Evolutionary conservation across 2,797 vertebrate species (phyloP), one percentile per base, ranked within the genome.

Genomic region (Coranthus polyacanthus): DNA sequence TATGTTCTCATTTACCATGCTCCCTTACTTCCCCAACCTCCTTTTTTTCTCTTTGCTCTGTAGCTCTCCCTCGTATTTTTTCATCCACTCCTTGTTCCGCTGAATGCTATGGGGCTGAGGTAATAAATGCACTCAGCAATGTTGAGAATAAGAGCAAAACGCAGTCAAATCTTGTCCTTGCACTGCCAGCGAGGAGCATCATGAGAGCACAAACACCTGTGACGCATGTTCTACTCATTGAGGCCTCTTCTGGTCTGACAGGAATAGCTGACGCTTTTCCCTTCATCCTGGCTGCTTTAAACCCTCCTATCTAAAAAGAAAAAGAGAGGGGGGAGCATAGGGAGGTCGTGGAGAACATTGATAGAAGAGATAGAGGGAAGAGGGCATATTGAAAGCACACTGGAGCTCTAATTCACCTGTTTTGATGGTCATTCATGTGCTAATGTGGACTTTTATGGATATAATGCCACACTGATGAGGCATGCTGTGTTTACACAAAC

Each of bases 371-470:
- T 12, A 60, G 59, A 51, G 41, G 29, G 39, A 49, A 46, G 55
- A 79, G 54, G 42, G 61, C 42, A 32, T 9, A 50, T 36, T 81
- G 55, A 75, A 75, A 80, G 64, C 68, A 52, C 32, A 17, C 34
- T 1, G 32, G 15, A 43, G 45, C 65, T 68, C 36, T 62, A 62
- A 83, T 81, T 88, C 72, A 66, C 71, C 81, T 81, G 73, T 79
- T 83, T 70, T 76, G 66, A 67, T 70, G 70, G 47, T 47, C 50
- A 79, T 88, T 91, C 85, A 89, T 89, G 82, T 92, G 87, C 79
- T 90, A 89, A 93, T 91, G 71, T 57, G 59, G 42, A 72, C 75
- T 85, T 89, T 85, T 78, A 77, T 77, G 62, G 70, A 29, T 60
- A 51, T 78, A 69, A 70, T 50, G 70, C 58, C 41, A 53, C 66